Evolutionary conservation across 1,140 invertebrate genomes (phyloP).

Genomic region (Brevipalpus yothersi): DNA sequence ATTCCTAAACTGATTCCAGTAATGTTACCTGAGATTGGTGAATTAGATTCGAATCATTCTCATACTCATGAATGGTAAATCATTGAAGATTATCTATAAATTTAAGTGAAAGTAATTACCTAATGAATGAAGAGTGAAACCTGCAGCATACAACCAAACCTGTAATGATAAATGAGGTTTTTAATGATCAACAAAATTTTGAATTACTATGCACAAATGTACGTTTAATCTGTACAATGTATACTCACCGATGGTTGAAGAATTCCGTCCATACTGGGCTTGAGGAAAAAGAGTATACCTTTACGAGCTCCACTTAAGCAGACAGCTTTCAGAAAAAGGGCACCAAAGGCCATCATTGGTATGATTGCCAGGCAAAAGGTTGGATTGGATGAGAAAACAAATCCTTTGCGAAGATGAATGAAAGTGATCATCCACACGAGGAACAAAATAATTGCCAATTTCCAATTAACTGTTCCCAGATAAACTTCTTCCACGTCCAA

Average conservation of each 20-base stretch:
- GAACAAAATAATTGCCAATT: constrained; percentile 2
- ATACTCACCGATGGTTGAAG: constrained; percentile 21
- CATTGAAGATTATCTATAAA: no score
- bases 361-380: constrained; percentile 19
- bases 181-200: no score
- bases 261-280: constrained; percentile 48
- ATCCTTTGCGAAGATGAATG: constrained; percentile 25
- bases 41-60: not conserved
- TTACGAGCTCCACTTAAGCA: constrained; percentile 71
- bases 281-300: constrained; percentile 59
- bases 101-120: not conserved
- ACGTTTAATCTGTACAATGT: constrained; percentile 2
- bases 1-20: constrained; percentile 82
- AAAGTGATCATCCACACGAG: constrained; percentile 6
- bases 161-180: constrained; percentile 15
- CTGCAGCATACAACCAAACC: constrained; percentile 72
- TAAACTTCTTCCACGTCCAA: not conserved
- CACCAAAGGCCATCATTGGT: constrained; percentile 74
- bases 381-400: constrained; percentile 1
- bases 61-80: not conserved
- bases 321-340: constrained; percentile 75
- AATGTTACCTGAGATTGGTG: constrained; percentile 37
- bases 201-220: no score
- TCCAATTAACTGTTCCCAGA: not conserved
- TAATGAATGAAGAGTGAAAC: constrained; percentile 77